Evolutionary conservation across 1,140 invertebrate genomes (phyloP).

Genomic region (Holotrichia oblita): DNA sequence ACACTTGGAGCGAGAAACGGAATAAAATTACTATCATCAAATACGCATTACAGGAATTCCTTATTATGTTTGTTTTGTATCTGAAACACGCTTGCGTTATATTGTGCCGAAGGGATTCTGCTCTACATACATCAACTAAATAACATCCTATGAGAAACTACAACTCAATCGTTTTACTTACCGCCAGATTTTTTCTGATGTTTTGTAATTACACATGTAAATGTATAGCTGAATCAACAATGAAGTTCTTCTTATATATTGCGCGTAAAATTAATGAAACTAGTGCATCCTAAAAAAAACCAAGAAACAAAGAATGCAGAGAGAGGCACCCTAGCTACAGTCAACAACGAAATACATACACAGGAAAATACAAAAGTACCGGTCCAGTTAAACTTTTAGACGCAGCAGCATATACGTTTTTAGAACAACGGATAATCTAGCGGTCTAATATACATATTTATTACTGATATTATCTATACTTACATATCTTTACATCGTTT

Average conservation of each 20-base stretch:
- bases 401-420: too few species aligned
- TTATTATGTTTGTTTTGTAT: slow-evolving; percentile 28
- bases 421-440: too few species aligned
- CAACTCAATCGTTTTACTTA: slow-evolving; percentile 2
- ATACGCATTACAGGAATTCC: slow-evolving; percentile 32
- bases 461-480: too few species aligned
- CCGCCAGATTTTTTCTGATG: not conserved
- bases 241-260: not conserved
- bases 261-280: not conserved
- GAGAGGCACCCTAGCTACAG: too few species aligned
- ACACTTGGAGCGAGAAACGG: not conserved
- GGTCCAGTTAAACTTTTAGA: too few species aligned
- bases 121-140: not conserved
- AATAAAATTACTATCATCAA: slow-evolving; percentile 19
- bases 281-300: not conserved
- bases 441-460: too few species aligned
- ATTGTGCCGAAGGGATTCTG: not conserved
- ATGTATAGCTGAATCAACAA: not conserved
- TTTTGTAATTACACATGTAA: not conserved
- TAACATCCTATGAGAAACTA: not conserved
- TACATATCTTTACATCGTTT: too few species aligned
- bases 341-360: too few species aligned
- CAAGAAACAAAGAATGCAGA: not conserved
- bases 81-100: not conserved
- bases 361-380: too few species aligned